Base-by-base conservation (phyloP, 1,140 invertebrate genomes). In the Scaptomyza hsui region DNA sequence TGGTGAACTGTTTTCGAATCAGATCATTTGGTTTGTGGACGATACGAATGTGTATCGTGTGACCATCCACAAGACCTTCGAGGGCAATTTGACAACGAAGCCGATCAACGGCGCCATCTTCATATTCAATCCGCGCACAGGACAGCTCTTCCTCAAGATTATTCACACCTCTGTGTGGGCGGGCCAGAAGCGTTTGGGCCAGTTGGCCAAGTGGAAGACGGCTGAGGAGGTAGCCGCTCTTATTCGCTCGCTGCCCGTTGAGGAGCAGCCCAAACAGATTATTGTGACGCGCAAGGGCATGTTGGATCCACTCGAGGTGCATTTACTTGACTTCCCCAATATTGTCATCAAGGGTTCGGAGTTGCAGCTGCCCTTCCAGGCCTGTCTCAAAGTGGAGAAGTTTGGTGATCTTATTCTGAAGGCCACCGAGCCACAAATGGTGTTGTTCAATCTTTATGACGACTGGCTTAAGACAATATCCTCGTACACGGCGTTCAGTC, bases 131-230 rank as follows among this genome's bases (percentile, higher is more conserved):
- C 99, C 99, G 1, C 93, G 99, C 65, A 99, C 99, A 3, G 99
- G 99, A n/a, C 99, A 99, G 91, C 93, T 99, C 1, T 99, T 99
- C 93, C 93, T 99, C 42, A 99, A 99, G 92, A 99, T 99, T 76
- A 99, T 99, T 93, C 99, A 99, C 91, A 99, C 99, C 0, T 99
- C 98, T 29, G 99, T 99, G 21, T 99, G 99, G 99, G 98, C 99
- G 10, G 99, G 99, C 45, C 97, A 97, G 91, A 97, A 97, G 91
- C 97, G 97, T 96, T 92, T 98, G 15, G 97, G 97, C 81, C 91
- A 98, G 93, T 93, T 99, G 90, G 99, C 99, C 1, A 99, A 99
- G 92, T 99, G 99, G 99, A 99, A 99, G 93, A 99, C 98, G 5
- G 99, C 99, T 49, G 99, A 99, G 93, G 99, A 99, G 96, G 99